These are phyloP conservation scores for Sula dactylatra DNA, from an alignment of 2,113 vertebrate genomes.

Conservation along the genomic window DNA sequence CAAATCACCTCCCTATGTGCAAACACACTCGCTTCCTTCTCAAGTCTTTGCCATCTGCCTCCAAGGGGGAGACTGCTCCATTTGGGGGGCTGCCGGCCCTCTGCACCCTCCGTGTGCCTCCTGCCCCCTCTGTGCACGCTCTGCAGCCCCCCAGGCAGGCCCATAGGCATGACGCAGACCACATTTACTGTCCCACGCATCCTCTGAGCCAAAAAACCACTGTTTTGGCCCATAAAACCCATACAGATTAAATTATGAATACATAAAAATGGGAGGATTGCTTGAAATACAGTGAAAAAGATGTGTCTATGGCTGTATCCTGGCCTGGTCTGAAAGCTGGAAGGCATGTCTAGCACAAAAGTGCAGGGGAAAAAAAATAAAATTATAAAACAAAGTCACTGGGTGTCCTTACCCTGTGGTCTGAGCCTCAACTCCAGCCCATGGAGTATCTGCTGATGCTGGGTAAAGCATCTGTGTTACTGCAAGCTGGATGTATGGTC, in stretches of 20 bases:
- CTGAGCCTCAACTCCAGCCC: not conserved
- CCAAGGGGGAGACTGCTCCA: not conserved
- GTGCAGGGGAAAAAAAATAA: not conserved
- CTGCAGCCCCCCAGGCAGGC: not conserved
- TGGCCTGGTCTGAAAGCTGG: not conserved
- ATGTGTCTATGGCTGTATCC: not conserved
- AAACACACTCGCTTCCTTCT: not conserved
- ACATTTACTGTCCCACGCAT: not conserved
- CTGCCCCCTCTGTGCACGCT: fast-evolving
- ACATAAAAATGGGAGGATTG: not conserved
- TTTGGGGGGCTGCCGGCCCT: not conserved
- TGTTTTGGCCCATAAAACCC: not conserved
- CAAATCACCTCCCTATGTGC: not conserved
- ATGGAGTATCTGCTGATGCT: not conserved
- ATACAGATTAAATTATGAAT: not conserved
- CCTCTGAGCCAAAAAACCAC: not conserved
- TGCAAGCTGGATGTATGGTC: not conserved
- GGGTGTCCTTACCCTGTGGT: not conserved
- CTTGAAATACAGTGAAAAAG: not conserved
- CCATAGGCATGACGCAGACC: fast-evolving
- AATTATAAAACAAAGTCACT: not conserved
- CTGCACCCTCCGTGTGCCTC: not conserved
- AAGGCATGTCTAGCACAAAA: not conserved
- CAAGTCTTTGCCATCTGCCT: not conserved
- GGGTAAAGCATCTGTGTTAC: not conserved